A percentile compares a stretch with the other conserved stretches of the same genome.
phyloP scores from a whole-genome alignment of 2,113 vertebrate genomes.

The Cyanocitta stelleri region DNA sequence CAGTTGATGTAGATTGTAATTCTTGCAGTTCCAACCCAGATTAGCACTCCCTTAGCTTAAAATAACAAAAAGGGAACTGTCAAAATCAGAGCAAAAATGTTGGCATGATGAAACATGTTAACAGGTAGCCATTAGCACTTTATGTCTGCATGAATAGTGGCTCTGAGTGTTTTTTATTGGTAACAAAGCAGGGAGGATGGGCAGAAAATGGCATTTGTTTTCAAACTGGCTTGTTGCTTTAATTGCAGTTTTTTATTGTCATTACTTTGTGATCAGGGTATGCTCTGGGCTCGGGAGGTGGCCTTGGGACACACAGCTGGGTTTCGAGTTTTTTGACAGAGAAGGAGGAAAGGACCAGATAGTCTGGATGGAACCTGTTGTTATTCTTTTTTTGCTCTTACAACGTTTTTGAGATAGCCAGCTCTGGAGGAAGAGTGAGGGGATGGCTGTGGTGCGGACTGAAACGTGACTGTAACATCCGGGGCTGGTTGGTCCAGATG shows the following conservation, averaged over 20 bases:
- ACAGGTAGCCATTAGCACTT: constrained; percentile 76
- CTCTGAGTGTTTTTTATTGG: constrained; percentile 73
- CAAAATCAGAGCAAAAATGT: constrained; percentile 67
- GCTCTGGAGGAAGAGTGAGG: neutral
- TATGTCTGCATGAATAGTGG: constrained; percentile 70
- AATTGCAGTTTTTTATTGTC: constrained; percentile 49
- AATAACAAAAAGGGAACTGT: constrained; percentile 66
- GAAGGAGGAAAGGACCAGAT: neutral
- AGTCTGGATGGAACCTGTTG: neutral
- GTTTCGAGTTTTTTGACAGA: neutral
- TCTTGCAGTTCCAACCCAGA: constrained; percentile 60
- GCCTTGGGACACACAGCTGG: neutral
- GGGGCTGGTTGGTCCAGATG: neutral
- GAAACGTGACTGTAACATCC: neutral
- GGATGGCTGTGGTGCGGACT: neutral
- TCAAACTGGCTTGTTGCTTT: constrained; percentile 58
- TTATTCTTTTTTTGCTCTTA: neutral
- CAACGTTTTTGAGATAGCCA: accelerated
- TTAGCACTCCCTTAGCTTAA: constrained; percentile 61
- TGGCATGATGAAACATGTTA: constrained; percentile 71
- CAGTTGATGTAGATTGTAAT: constrained; percentile 26
- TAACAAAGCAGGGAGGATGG: constrained; percentile 57
- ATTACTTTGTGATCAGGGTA: neutral
- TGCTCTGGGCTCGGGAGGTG: neutral
- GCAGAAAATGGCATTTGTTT: constrained; percentile 59